phyloP scores from a whole-genome alignment of 1,140 invertebrate genomes.

The Drosophila orena region DNA sequence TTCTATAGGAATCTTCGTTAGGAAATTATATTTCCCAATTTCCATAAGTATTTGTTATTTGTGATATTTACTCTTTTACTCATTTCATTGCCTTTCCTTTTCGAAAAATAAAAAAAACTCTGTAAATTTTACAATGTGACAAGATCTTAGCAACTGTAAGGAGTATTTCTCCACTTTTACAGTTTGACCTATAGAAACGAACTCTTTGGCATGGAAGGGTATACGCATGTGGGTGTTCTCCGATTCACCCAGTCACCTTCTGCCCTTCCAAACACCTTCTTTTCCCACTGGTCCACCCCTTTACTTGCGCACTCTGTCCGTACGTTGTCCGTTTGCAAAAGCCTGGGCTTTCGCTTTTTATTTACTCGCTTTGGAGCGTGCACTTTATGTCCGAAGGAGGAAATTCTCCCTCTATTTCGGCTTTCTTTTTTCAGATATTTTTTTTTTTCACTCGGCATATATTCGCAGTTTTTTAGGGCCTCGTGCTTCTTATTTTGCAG shows the following conservation, averaged over 20 bases:
- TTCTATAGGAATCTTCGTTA: too few relatives aligned
- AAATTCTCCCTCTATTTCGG: slow-evolving; percentile 31
- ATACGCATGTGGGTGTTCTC: background rate
- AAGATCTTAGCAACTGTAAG: too few relatives aligned
- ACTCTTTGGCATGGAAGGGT: background rate
- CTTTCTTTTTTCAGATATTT: slow-evolving; percentile 13
- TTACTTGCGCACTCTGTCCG: slow-evolving; percentile 21
- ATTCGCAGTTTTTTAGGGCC: slow-evolving; percentile 32
- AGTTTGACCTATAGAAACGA: too few relatives aligned
- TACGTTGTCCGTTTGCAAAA: slow-evolving; percentile 36
- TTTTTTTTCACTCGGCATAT: slow-evolving; percentile 33
- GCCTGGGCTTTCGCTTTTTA: slow-evolving; percentile 45
- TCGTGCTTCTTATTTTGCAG: background rate
- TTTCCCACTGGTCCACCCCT: slow-evolving; percentile 64
- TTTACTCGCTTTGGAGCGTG: slow-evolving; percentile 60
- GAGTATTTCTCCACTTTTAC: too few relatives aligned
- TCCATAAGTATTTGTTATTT: too few relatives aligned
- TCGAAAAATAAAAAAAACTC: too few relatives aligned
- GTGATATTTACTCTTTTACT: too few relatives aligned
- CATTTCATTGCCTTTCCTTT: too few relatives aligned
- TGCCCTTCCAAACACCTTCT: background rate
- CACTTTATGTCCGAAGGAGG: slow-evolving; percentile 51
- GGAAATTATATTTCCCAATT: too few relatives aligned
- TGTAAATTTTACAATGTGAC: too few relatives aligned
- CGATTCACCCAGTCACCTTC: background rate